Evolutionary conservation across 2,113 vertebrate species (phyloP), one percentile per base, ranked within the genome.

Genomic region (Sapajus apella): DNA sequence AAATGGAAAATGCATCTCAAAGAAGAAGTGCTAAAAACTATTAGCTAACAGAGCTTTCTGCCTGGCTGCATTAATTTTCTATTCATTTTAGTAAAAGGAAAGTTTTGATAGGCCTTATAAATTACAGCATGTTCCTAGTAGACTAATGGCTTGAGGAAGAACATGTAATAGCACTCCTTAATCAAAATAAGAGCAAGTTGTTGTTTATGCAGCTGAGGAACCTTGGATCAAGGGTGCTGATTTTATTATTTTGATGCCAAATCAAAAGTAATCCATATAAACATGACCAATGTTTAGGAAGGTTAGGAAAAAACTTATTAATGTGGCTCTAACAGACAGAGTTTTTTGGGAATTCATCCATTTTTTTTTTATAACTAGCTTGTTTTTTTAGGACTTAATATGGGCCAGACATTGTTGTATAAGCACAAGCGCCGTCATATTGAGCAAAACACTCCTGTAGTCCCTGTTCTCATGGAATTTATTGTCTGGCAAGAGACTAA

Each of bases 71-170:
- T 98, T 98, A 98, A 98, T 98, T 98, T 98, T 90, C 97, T 98
- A 97, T 98, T 98, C 97, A 97, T 98, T 99, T 99, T 97, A 98
- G 98, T 98, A 98, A 97, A 96, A 89, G 73, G 95, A 93, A 96
- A 92, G 96, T 98, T 98, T 98, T 98, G 92, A 96, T 98, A 96
- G 96, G 97, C 91, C 89, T 98, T 98, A 97, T 98, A 98, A 98
- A 98, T 99, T 98, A 95, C 81, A 98, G 43, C 73, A 87, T 98
- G 82, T 96, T 97, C 68, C 96, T 97, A 97, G 97, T 90, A 98
- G 96, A 98, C 95, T 98, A 98, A 98, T 98, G 98, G 98, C 98
- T 98, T 96, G 90, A 97, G 97, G 98, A 98, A 98, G 98, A 98
- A 96, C 82, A 93, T 96, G 93, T 98, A 98, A 98, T 98, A 97